These are phyloP conservation scores for Albula glossodonta DNA, from an alignment of 2,113 vertebrate genomes.

Conservation along the genomic window DNA sequence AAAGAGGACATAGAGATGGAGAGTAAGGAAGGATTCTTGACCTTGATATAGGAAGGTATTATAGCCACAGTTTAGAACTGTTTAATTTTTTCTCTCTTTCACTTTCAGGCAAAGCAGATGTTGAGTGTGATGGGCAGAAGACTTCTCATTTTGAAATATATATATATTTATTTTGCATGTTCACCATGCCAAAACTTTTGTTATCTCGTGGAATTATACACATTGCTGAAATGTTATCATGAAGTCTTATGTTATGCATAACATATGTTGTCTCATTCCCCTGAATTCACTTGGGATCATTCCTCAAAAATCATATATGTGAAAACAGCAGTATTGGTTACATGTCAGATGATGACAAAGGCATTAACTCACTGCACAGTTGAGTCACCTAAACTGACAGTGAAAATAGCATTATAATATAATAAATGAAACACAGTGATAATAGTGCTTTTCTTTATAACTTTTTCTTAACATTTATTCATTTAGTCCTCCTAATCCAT, in stretches of 20 bases:
- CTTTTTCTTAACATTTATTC: constrained; percentile 64
- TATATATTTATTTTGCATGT: background rate
- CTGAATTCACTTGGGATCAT: background rate
- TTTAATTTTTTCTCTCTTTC: too few relatives aligned
- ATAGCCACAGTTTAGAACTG: too few relatives aligned
- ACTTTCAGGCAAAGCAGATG: background rate
- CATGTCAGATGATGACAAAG: background rate
- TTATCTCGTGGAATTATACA: background rate
- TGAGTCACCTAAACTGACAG: constrained; percentile 57
- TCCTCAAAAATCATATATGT: background rate
- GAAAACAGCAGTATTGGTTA: background rate
- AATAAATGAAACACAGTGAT: constrained; percentile 60
- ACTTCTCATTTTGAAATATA: background rate
- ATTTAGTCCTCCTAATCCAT: constrained; percentile 63
- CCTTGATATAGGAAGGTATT: too few relatives aligned
- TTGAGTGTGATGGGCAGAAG: background rate
- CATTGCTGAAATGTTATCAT: background rate
- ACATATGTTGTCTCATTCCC: background rate
- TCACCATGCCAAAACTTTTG: background rate
- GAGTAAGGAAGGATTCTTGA: too few relatives aligned
- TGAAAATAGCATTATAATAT: constrained; percentile 62
- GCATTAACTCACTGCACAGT: background rate
- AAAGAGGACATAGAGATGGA: too few relatives aligned
- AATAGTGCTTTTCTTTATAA: constrained; percentile 49
- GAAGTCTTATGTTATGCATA: background rate